A percentile compares a stretch with the other conserved stretches of the same genome.
These are phyloP conservation scores for Agapornis roseicollis DNA, from an alignment of 2,113 vertebrate species.

Conservation along the genomic window DNA sequence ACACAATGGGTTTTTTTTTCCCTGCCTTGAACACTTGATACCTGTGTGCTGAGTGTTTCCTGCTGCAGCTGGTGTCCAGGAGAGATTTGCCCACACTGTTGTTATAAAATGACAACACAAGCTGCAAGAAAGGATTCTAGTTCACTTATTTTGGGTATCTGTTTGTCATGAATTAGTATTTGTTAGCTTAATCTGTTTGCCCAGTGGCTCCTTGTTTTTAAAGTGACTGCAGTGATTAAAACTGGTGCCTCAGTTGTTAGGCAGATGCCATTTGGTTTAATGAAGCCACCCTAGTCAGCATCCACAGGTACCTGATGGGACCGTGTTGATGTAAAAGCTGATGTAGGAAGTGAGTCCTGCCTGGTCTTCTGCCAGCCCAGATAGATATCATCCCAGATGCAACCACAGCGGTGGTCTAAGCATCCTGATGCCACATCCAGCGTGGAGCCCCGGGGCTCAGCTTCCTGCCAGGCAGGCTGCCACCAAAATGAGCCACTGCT, in stretches of 20 bases:
- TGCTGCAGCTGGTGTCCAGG: not conserved
- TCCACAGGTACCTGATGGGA: not conserved
- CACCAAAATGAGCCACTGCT: not conserved
- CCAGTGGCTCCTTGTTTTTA: not conserved
- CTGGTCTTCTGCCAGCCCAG: not conserved
- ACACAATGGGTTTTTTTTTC: not conserved
- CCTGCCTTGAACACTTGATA: not conserved
- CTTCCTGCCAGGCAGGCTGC: not conserved
- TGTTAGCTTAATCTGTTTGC: not conserved
- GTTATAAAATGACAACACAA: not conserved
- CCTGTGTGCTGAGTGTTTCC: not conserved
- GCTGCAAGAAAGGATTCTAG: not conserved
- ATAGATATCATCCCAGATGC: not conserved
- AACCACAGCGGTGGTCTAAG: rapidly evolving
- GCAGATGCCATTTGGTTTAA: not conserved
- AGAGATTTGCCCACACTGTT: not conserved
- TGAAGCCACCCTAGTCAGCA: not conserved
- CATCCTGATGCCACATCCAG: not conserved
- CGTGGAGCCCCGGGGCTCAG: rapidly evolving
- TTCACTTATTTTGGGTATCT: not conserved
- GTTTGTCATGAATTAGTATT: not conserved
- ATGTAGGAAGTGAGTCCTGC: not conserved
- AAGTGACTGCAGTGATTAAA: not conserved
- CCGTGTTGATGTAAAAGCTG: not conserved
- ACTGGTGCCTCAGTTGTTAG: not conserved